Evolutionary conservation across 2,113 vertebrate species (phyloP).

Genomic region (Rissa tridactyla): DNA sequence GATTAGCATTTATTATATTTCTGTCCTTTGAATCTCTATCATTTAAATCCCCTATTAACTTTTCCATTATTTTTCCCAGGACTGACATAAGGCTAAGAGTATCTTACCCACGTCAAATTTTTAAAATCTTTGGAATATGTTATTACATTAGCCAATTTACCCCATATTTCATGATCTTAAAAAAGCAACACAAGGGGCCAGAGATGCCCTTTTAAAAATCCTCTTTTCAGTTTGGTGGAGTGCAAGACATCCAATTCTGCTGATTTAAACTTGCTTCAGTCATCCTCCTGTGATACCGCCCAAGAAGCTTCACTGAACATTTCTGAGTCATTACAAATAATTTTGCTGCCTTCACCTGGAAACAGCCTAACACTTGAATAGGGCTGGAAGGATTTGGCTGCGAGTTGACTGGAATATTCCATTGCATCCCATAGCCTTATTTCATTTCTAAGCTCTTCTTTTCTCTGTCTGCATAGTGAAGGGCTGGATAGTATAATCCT

Average conservation of each 20-base stretch:
- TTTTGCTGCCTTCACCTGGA: background rate
- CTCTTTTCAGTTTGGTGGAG: background rate
- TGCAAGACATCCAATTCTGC: background rate
- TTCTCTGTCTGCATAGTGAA: background rate
- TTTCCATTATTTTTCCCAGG: background rate
- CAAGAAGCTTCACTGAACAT: background rate
- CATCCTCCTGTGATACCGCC: background rate
- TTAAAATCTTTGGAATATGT: background rate
- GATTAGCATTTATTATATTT: constrained; percentile 12
- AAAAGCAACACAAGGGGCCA: background rate
- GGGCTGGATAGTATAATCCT: background rate
- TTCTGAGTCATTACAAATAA: background rate
- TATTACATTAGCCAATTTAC: background rate
- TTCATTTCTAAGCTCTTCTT: background rate
- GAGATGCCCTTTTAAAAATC: background rate
- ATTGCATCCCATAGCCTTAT: background rate
- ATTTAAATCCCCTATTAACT: constrained; percentile 10
- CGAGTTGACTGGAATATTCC: background rate
- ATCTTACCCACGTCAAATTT: background rate
- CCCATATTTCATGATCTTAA: background rate
- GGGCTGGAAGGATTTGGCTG: background rate
- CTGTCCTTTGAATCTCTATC: background rate
- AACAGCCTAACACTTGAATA: background rate
- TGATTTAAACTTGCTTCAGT: background rate
- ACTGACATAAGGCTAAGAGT: background rate